Evolutionary conservation across 2,888 invertebrate species (phyloP), one percentile per base, ranked within the genome.

Genomic region (Scaeva pyrastri): DNA sequence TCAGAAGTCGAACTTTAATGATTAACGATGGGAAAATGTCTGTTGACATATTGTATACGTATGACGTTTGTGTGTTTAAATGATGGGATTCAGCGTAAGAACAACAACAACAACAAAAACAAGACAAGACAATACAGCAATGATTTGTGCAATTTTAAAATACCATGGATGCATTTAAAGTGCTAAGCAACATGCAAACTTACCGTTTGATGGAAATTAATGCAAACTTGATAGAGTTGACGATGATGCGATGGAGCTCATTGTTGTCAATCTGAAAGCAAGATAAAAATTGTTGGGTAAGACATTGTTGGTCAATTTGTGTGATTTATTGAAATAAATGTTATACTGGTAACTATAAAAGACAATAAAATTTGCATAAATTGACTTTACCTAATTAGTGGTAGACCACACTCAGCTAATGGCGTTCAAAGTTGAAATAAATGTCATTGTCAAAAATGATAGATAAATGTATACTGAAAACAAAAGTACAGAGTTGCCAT

Each of bases 191-290:
- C 75, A 64, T 81, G 70, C 75, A 50, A 64, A 62, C 85, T 77
- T 77, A 85, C 85, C 85, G 76, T 85, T 85, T 72, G 43, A n/a
- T 62, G 10, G 66, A 75, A 76, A 71, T 71, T 64, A 23, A 76
- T 76, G 72, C 60, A 71, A 75, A 66, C 73, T 81, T 70, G 56
- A 55, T 58, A 21, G 19, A 72, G n/a, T 19, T 21, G 12, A 64
- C 45, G 45, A 64, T 64, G 45, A 16, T 31, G 8, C 50, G 45
- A 16, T 31, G 8, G 66, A 31, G 39, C 62, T 70, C 85, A 81
- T 81, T 81, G 81, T 70, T 52, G 60, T 77, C 16, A 68, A 68
- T 41, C 85, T 85, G 7, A 81, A 85, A 39, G n/a, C n/a, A 52
- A 58, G 43, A 85, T n/a, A 70, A 36, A 19, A 80, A 75, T 8